A percentile compares a stretch with the other conserved stretches of the same genome.
Evolutionary conservation across 2,113 vertebrate species (phyloP).

Genomic region (Semnopithecus entellus): DNA sequence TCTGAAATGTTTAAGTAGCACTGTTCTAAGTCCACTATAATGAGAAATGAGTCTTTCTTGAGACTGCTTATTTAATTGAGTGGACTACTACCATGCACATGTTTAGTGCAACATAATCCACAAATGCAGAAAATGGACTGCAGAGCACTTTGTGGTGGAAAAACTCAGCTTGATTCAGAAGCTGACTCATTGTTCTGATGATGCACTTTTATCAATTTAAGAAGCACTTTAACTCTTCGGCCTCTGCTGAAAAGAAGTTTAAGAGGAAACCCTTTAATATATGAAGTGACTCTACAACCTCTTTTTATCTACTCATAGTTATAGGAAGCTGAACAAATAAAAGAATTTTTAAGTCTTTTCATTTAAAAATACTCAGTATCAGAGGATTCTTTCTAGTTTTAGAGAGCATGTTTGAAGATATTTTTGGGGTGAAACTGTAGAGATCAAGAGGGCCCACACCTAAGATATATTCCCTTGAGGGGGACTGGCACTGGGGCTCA

Average conservation of each 20-base stretch:
- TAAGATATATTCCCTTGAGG: background rate
- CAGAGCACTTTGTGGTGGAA: background rate
- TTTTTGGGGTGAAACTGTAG: background rate
- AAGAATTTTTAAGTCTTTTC: background rate
- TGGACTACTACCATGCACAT: background rate
- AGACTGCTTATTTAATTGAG: background rate
- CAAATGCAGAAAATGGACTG: background rate
- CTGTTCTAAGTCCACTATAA: background rate
- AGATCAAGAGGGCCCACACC: background rate
- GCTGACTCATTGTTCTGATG: constrained; percentile 46
- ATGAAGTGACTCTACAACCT: constrained; percentile 5
- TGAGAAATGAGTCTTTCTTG: background rate
- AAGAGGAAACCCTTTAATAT: background rate
- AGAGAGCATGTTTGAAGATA: background rate
- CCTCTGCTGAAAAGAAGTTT: background rate
- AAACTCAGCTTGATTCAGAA: constrained; percentile 22
- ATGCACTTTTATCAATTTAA: constrained; percentile 34
- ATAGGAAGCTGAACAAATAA: constrained; percentile 18
- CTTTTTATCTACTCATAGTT: constrained; percentile 19
- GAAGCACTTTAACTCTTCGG: constrained; percentile 35
- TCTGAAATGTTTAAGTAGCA: background rate
- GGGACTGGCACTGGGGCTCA: background rate
- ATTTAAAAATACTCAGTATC: background rate
- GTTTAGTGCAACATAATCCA: background rate
- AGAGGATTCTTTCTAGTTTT: background rate